Evolutionary conservation across 2,797 vertebrate species (phyloP).

Genomic region (Merluccius polli): DNA sequence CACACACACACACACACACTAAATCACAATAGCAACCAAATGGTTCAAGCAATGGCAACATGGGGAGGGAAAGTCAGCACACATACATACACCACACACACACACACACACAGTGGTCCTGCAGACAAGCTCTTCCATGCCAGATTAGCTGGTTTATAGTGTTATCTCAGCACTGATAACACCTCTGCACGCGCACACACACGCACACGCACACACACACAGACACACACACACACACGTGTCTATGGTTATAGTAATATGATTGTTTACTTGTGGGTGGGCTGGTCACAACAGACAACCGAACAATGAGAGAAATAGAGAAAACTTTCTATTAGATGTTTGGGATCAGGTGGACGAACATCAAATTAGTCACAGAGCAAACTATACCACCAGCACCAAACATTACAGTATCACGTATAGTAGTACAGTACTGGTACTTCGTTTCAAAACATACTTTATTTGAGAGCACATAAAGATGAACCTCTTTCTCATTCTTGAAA

Average conservation of each 20-base stretch:
- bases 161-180: conserved; percentile 95
- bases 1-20: conserved; percentile 28
- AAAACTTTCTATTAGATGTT: conserved; percentile 31
- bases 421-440: conserved; percentile 18
- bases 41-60: conserved; percentile 53
- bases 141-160: conserved; percentile 99
- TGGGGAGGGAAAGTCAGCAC: conserved; percentile 31
- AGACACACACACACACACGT: conserved; percentile 10
- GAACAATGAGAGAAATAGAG: conserved; percentile 59
- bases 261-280: conserved; percentile 85
- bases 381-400: conserved; percentile 12
- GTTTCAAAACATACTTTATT: conserved; percentile 61
- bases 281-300: conserved; percentile 64
- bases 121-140: conserved; percentile 97
- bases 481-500: neutral
- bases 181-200: conserved; percentile 62
- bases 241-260: conserved; percentile 81
- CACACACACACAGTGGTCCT: conserved; percentile 65
- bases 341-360: conserved; percentile 51
- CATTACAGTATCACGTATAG: neutral
- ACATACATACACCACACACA: neutral
- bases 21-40: conserved; percentile 43
- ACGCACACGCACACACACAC: conserved; percentile 31
- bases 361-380: conserved; percentile 65
- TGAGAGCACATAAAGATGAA: conserved; percentile 60